Percentiles rank a stretch among this genome's conserved stretches.
Conservation (phyloP, 37 sponge, comb jelly and placozoan species). For the Spongilla lacustris region DNA sequence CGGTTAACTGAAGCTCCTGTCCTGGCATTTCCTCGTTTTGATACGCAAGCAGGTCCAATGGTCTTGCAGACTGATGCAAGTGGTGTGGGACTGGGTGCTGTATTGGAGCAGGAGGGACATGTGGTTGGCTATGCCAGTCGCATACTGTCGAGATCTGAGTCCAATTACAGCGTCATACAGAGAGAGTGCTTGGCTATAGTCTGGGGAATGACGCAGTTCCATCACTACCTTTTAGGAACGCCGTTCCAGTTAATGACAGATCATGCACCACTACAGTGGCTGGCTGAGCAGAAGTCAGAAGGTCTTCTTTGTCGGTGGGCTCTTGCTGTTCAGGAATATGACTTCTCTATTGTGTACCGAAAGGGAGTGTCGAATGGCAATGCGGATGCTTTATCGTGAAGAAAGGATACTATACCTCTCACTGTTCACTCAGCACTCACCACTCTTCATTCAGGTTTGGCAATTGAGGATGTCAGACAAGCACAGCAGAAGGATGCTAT, state of each 20-base stretch:
- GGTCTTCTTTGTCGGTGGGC: conserved; percentile 50
- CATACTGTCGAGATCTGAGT: conserved; percentile 41
- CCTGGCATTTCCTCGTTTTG: conserved; percentile 52
- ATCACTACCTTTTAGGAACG: conserved; percentile 36
- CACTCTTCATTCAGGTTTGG: no score
- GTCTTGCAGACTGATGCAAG: conserved; percentile 56
- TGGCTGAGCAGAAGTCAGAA: conserved; percentile 30
- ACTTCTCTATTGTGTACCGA: conserved; percentile 31
- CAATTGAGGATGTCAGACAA: neutral
- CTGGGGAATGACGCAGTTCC: conserved; percentile 50
- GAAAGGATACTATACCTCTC: neutral
- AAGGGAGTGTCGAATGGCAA: conserved; percentile 34
- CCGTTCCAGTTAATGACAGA: conserved; percentile 28
- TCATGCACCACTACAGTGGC: conserved; percentile 29
- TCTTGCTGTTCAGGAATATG: conserved; percentile 47
- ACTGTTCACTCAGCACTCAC: conserved; percentile 2
- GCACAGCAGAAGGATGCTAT: conserved; percentile 1
- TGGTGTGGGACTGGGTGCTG: conserved; percentile 41
- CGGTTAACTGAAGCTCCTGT: conserved; percentile 46
- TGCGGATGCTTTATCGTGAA: conserved; percentile 32
- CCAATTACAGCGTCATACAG: conserved; percentile 43
- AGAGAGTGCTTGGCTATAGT: conserved; percentile 38
- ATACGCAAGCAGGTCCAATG: conserved; percentile 18
- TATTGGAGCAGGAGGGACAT: conserved; percentile 37
- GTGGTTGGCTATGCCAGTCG: conserved; percentile 55